Base-by-base conservation (phyloP, 1,140 invertebrate genomes). In the Acromyrmex echinatior region DNA sequence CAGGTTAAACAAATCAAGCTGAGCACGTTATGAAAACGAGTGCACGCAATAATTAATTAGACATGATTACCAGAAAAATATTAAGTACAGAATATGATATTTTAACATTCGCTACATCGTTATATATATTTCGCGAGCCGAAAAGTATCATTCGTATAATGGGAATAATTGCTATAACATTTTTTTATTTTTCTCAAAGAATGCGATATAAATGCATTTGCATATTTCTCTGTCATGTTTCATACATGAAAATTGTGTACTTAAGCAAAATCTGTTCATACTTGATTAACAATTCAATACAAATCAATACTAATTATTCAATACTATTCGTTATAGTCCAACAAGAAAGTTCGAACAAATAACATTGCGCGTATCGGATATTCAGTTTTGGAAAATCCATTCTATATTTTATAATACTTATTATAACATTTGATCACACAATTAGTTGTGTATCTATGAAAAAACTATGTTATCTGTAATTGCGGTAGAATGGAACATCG, bases 391-490 rank as follows among this genome's bases (percentile, higher is more conserved):
- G 10, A 68, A 49, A 16, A 63, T 78, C 16, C 4, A 6, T 39
- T 21, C 16, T 2, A 65, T 16, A 12, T n/a, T 65, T 1, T 18
- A 2, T 60, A 21, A 7, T 12, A 21, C 9, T 25, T n/a, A n/a
- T 65, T 14, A 25, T 18, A n/a, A 45, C 56, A 45, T 77, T 39
- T 25, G 74, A 78, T 25, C 14, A 53, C 16, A 25, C 9, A 51
- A 4, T 78, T 45, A 45, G n/a, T 2, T 21, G n/a, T 68, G 1
- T 16, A 12, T 68, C 28, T 49, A 0, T 49, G 14, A 21, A 53
- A 25, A 80, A 68, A 51, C 12, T 53, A 25, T 21, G n/a, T 21
- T 21, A 35, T 70, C 62, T 51, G 45, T 14, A 81, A 35, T 70
- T 39, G 25, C 4, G 10, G 4, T 25, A 56, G 14, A 70, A 51